Conservation (phyloP, 2,113 vertebrate species). For the Motacilla tschutschensis region DNA sequence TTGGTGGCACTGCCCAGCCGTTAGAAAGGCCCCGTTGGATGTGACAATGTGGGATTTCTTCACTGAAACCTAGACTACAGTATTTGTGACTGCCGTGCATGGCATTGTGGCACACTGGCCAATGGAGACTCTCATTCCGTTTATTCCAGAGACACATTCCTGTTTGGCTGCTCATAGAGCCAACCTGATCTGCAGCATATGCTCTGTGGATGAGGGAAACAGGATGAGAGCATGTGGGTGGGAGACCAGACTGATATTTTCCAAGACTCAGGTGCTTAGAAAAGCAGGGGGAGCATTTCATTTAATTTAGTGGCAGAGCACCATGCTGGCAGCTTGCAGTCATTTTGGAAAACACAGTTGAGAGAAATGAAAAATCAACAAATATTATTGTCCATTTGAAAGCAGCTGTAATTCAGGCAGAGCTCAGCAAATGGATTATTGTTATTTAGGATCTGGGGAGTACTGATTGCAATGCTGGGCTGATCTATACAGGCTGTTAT, state of each 20-base stretch:
- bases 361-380: slow-evolving; percentile 50
- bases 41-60: neutral
- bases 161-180: neutral
- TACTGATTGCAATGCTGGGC: accelerated
- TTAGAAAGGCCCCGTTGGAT: neutral
- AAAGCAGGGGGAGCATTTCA: neutral
- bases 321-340: slow-evolving; percentile 18
- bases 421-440: slow-evolving; percentile 46
- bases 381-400: slow-evolving; percentile 58
- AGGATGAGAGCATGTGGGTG: neutral
- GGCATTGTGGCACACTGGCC: neutral
- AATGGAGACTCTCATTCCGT: neutral
- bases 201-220: neutral
- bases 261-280: neutral
- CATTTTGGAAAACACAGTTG: slow-evolving; percentile 26
- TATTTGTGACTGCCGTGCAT: neutral
- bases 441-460: neutral
- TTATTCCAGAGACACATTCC: neutral
- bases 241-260: neutral
- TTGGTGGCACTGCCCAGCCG: neutral
- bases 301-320: neutral
- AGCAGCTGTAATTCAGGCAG: slow-evolving; percentile 52
- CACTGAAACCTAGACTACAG: neutral
- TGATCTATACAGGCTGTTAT: neutral
- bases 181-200: neutral